Conservation (phyloP, 2,888 invertebrate genomes). For the Nebria salina region DNA sequence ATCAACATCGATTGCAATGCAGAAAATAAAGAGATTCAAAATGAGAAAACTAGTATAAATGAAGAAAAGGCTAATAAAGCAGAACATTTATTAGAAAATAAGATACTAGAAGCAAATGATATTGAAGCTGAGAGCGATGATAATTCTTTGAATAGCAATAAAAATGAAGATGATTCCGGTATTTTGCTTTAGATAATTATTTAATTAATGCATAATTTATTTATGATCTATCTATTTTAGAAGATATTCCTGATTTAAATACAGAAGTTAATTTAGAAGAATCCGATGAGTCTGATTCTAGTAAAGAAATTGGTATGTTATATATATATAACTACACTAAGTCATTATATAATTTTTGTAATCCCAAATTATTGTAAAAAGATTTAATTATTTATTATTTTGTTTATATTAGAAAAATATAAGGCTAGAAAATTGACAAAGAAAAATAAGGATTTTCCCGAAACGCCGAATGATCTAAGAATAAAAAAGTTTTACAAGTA, state of each 20-base stretch:
- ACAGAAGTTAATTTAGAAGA: conserved; percentile 34
- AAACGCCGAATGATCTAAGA: conserved; percentile 33
- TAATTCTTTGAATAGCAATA: not conserved
- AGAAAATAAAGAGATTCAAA: not conserved
- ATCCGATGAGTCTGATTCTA: conserved; percentile 20
- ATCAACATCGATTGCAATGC: not conserved
- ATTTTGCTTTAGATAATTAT: not conserved
- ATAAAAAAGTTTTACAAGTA: conserved; percentile 43
- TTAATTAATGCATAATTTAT: not conserved
- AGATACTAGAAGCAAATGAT: not conserved
- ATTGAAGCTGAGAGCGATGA: not conserved
- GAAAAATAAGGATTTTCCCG: conserved; percentile 11
- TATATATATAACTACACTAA: too few relatives aligned
- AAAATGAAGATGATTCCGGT: not conserved
- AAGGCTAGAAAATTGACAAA: not conserved
- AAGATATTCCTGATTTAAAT: not conserved
- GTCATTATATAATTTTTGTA: too few relatives aligned
- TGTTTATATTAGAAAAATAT: not conserved
- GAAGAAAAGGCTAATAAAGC: not conserved
- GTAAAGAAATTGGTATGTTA: not conserved
- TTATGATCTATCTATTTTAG: not conserved
- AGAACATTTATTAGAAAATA: not conserved
- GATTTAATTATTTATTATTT: not conserved
- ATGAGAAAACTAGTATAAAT: not conserved
- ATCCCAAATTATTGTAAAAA: too few relatives aligned